These are phyloP conservation scores for Macrosiphum euphorbiae DNA, from an alignment of 2,888 invertebrate genomes.

Conservation along the genomic window DNA sequence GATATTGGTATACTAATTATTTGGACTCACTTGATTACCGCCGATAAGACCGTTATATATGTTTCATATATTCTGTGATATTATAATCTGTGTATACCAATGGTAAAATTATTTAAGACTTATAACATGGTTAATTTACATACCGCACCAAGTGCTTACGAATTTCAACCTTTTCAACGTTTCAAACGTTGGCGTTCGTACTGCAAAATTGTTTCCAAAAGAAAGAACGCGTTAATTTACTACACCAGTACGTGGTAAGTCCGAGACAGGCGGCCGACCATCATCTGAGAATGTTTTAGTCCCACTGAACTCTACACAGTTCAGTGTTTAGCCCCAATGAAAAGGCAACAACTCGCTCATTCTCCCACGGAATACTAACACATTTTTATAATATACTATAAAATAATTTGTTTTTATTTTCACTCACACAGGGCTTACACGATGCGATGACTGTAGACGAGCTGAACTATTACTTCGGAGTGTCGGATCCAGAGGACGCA, in stretches of 20 bases:
- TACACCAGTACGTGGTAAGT: neutral
- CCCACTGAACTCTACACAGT: too few relatives aligned
- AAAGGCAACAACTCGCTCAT: neutral
- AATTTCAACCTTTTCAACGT: too few relatives aligned
- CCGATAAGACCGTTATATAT: too few relatives aligned
- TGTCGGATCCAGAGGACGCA: conserved; percentile 70
- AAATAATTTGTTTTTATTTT: neutral
- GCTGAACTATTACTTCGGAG: conserved; percentile 71
- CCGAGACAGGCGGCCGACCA: neutral
- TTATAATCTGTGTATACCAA: too few relatives aligned
- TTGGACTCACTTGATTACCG: too few relatives aligned
- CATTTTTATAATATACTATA: neutral
- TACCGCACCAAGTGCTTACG: too few relatives aligned
- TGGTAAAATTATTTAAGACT: too few relatives aligned
- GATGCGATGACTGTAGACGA: conserved; percentile 71
- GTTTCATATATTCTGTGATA: too few relatives aligned
- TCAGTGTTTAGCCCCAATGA: neutral
- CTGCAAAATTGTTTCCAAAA: too few relatives aligned
- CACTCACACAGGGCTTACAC: conserved; percentile 68
- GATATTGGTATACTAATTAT: too few relatives aligned
- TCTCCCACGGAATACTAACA: neutral
- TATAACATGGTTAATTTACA: too few relatives aligned
- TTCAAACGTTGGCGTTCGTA: too few relatives aligned
- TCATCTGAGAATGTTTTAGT: neutral
- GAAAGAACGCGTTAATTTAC: neutral